Base-by-base conservation (phyloP, 2,113 vertebrate species). In the Solea senegalensis region DNA sequence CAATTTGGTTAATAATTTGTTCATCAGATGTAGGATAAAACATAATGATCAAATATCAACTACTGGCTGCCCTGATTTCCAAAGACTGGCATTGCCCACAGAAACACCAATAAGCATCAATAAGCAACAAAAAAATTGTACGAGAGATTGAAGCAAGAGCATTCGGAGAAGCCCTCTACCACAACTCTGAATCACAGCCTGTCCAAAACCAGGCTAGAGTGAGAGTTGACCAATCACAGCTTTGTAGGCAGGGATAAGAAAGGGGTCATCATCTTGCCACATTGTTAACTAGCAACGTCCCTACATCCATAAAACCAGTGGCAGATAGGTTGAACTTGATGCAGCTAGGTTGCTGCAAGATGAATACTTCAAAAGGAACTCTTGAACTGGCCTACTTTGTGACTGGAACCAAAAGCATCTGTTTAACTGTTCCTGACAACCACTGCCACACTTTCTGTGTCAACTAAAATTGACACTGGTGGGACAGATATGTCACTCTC, bases 211-310 rank as follows among this genome's bases (percentile, higher is more conserved):
- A 4, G 34, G 34, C 34, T 34, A 34, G 34, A 34, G 34, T 34
- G 34, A 12, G 3, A 72, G 49, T 13, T 68, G 58, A 53, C 41
- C 27, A 52, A 41, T 68, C 52, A 58, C 15, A 27, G 16, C 4
- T 58, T 7, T 45, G 34, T 14, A 6, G 15, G n/a, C 14, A 2
- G 16, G 7, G 41, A 52, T 65, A 5, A 43, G 14, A 62, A 50
- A 26, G 46, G 11, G 46, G 48, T 52, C 4, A 4, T 48, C 0
- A 53, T 71, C 11, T 44, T 57, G 9, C 39, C 5, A 6, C 21
- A n/a, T 51, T 46, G 57, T 55, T 54, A 50, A 16, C 26, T 27
- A 49, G 8, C 48, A 26, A 41, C 8, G 44, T 45, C 44, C 43
- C 14, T 43, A 41, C 28, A 15, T 28, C 13, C 0, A 4, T 41